Evolutionary conservation across 2,797 vertebrate species (phyloP).

Genomic region (Helarctos malayanus): DNA sequence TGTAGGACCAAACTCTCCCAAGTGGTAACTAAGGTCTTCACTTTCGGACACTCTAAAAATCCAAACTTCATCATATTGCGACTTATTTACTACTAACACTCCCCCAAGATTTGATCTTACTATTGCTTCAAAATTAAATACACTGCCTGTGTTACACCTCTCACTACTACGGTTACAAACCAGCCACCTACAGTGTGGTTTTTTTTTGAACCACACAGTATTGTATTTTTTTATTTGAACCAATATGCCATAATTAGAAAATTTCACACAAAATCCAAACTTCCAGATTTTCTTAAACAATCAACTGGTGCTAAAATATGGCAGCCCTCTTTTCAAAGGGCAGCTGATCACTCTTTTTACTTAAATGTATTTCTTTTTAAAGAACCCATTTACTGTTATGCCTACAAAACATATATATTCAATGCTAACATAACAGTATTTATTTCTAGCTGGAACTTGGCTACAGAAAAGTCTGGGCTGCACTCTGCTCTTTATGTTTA

Average conservation of each 20-base stretch:
- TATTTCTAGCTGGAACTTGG: neutral
- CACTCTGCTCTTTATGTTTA: neutral
- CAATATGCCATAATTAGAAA: neutral
- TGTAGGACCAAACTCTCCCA: neutral
- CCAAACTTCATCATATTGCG: neutral
- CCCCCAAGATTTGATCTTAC: neutral
- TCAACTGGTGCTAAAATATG: neutral
- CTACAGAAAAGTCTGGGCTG: neutral
- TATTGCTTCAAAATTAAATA: neutral
- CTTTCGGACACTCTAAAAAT: neutral
- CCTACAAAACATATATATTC: neutral
- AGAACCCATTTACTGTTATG: neutral
- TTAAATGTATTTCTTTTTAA: neutral
- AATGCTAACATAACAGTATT: neutral
- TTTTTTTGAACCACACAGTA: neutral
- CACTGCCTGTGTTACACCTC: neutral
- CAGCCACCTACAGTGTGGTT: neutral
- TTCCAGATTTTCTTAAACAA: neutral
- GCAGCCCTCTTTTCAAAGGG: constrained; percentile 3
- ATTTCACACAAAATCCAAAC: neutral
- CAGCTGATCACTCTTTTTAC: neutral
- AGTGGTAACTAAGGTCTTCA: neutral
- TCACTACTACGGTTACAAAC: neutral
- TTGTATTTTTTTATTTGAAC: neutral
- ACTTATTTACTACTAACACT: neutral